A percentile compares a stretch with the other conserved stretches of the same genome.
These are phyloP conservation scores for Papilio xuthus DNA, from an alignment of 1,140 invertebrate genomes.

Conservation along the genomic window DNA sequence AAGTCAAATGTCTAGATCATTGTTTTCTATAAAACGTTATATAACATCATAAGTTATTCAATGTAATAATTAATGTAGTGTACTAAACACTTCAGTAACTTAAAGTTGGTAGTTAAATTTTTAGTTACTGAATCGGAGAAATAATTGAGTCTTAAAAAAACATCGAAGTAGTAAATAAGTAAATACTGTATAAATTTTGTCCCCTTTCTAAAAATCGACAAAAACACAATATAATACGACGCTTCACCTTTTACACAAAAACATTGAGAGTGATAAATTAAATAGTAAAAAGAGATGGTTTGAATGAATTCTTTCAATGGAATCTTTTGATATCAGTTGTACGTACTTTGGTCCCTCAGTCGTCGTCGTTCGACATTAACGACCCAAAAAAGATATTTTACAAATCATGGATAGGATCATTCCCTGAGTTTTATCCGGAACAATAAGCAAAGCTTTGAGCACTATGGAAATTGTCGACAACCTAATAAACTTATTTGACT, in stretches of 20 bases:
- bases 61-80: too few species aligned
- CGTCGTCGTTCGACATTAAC: too few species aligned
- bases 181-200: too few species aligned
- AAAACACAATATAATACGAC: background rate
- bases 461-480: background rate
- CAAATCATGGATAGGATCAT: conserved; percentile 2
- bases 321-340: background rate
- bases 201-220: too few species aligned
- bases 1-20: background rate
- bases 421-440: background rate
- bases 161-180: too few species aligned
- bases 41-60: too few species aligned
- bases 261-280: background rate
- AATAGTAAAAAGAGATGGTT: background rate
- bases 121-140: too few species aligned
- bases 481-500: background rate
- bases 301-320: background rate
- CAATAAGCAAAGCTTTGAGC: conserved; percentile 25
- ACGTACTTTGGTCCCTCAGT: background rate
- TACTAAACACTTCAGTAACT: too few species aligned
- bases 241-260: background rate
- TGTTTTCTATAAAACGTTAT: too few species aligned
- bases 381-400: background rate
- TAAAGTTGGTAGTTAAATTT: too few species aligned
- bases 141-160: too few species aligned